These are phyloP conservation scores for Philopotamus ludificatus DNA, from an alignment of 1,140 invertebrate genomes.

Conservation along the genomic window DNA sequence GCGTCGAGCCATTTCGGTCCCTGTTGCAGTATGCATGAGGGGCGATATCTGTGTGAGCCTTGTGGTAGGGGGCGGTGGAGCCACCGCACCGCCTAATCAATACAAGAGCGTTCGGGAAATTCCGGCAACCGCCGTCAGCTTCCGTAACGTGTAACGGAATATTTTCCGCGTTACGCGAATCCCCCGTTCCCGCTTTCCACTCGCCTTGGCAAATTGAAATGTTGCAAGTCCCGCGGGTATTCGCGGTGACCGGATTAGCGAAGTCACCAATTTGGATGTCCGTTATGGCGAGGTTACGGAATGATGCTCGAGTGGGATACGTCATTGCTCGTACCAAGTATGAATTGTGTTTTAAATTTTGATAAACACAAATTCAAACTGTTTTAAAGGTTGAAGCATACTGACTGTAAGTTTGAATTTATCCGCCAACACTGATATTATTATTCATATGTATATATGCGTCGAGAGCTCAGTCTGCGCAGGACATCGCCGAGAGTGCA, in stretches of 20 bases:
- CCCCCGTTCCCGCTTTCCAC: slow-evolving; percentile 56
- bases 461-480: too few relatives aligned
- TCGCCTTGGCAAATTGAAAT: slow-evolving; percentile 59
- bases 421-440: too few relatives aligned
- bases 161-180: slow-evolving; percentile 29
- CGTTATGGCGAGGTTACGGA: neutral
- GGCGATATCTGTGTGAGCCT: slow-evolving; percentile 7
- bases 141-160: slow-evolving; percentile 29
- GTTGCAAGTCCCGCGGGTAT: slow-evolving; percentile 58
- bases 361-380: neutral
- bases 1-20: neutral
- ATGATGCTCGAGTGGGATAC: neutral
- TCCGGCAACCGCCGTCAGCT: slow-evolving; percentile 44
- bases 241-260: slow-evolving; percentile 43
- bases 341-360: neutral
- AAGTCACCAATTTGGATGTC: neutral
- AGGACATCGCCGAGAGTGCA: too few relatives aligned
- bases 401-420: too few relatives aligned
- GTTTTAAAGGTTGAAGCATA: neutral
- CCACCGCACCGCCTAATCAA: slow-evolving; percentile 60
- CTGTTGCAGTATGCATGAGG: neutral
- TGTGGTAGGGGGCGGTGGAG: slow-evolving; percentile 49
- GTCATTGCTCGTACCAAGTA: neutral
- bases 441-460: too few relatives aligned
- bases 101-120: slow-evolving; percentile 51